A percentile compares a stretch with the other conserved stretches of the same genome.
These are phyloP conservation scores for Phengaris alcon DNA, from an alignment of 2,888 invertebrate species.

Conservation along the genomic window DNA sequence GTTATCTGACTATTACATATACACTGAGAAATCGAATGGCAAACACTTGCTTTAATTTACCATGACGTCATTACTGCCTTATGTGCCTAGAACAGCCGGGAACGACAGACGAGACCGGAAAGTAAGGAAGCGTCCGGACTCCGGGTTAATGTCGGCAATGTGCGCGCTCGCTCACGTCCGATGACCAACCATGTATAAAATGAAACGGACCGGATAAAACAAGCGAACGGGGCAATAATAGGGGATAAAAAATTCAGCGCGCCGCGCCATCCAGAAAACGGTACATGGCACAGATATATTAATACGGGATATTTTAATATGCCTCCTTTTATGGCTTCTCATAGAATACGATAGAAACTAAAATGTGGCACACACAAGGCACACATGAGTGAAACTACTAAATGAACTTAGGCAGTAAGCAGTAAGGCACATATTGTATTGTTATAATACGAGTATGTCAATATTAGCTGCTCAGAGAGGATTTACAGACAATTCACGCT, in stretches of 20 bases:
- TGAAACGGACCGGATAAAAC: conserved; percentile 59
- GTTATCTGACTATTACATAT: too few species aligned
- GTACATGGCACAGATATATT: conserved; percentile 39
- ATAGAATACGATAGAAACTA: too few species aligned
- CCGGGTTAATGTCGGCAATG: conserved; percentile 32
- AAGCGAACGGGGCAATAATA: conserved; percentile 60
- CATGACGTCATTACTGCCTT: neutral
- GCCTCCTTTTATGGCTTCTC: conserved; percentile 22
- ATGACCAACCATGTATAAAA: conserved; percentile 48
- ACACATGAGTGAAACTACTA: too few species aligned
- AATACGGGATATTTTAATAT: conserved; percentile 23
- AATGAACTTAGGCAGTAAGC: too few species aligned
- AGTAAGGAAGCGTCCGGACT: conserved; percentile 23
- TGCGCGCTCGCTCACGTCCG: conserved; percentile 42
- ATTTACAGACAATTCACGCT: too few species aligned
- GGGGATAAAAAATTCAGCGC: conserved; percentile 69
- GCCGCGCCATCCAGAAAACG: conserved; percentile 43
- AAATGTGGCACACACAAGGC: too few species aligned
- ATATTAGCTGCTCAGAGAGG: too few species aligned
- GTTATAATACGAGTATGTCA: too few species aligned
- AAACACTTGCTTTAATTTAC: neutral
- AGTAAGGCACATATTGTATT: too few species aligned
- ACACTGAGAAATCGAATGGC: too few species aligned
- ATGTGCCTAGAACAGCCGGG: neutral
- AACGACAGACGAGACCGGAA: conserved; percentile 14